A percentile compares a stretch with the other conserved stretches of the same genome.
Evolutionary conservation across 2,113 vertebrate genomes (phyloP).

Genomic region (Sinocyclocheilus anophthalmus): DNA sequence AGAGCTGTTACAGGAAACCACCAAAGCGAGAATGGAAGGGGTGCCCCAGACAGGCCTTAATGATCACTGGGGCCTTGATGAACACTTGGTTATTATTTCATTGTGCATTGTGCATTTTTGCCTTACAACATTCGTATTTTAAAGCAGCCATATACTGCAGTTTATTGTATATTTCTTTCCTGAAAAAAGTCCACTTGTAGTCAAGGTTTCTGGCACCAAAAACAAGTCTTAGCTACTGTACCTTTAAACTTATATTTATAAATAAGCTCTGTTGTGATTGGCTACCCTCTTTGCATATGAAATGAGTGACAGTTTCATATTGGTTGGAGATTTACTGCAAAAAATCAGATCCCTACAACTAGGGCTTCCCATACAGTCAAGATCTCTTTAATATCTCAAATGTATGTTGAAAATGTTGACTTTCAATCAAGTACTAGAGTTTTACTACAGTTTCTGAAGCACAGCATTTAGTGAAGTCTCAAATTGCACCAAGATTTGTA

Average conservation of each 20-base stretch:
- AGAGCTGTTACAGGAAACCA: conserved; percentile 25
- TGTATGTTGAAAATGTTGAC: too few species aligned
- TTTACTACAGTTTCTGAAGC: too few species aligned
- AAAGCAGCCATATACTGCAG: neutral
- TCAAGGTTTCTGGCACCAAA: neutral
- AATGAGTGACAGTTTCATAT: neutral
- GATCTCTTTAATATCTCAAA: too few species aligned
- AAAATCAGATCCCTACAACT: neutral
- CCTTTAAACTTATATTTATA: too few species aligned
- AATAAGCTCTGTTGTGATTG: too few species aligned
- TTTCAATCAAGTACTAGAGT: too few species aligned
- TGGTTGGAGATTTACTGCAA: neutral
- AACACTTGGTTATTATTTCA: conserved; percentile 1
- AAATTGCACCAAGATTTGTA: too few species aligned
- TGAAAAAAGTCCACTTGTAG: neutral
- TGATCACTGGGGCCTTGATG: conserved; percentile 13
- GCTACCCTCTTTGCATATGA: too few species aligned
- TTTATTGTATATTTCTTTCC: neutral
- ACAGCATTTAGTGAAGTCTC: too few species aligned
- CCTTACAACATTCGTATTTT: neutral
- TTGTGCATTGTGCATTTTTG: too few species aligned
- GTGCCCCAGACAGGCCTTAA: neutral
- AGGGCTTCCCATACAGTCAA: too few species aligned
- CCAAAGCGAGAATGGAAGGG: neutral
- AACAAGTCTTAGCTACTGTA: too few species aligned